Evolutionary conservation across 2,797 vertebrate species (phyloP).

Genomic region (Semaprochilodus insignis): DNA sequence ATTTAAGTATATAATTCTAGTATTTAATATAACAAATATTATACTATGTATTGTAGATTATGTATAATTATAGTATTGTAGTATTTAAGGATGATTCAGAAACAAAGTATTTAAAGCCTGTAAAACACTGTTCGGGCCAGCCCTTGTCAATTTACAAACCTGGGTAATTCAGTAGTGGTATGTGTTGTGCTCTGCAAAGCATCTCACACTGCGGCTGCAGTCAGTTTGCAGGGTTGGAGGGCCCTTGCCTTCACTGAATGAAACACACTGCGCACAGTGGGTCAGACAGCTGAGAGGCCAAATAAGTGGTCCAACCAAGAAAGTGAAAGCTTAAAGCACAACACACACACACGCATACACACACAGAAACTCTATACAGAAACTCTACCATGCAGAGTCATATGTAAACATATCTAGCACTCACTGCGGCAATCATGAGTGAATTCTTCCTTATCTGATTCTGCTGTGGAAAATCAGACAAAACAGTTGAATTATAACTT

Average conservation of each 20-base stretch:
- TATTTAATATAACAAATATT: no score
- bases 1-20: no score
- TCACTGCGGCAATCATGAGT: constrained; percentile 59
- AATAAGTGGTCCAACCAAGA: constrained; percentile 40
- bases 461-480: constrained; percentile 57
- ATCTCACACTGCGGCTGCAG: constrained; percentile 30
- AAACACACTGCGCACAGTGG: constrained; percentile 21
- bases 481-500: constrained; percentile 41
- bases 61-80: no score
- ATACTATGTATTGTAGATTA: no score
- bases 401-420: constrained; percentile 48
- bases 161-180: constrained; percentile 32
- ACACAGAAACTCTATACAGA: not conserved
- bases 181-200: constrained; percentile 45
- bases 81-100: no score
- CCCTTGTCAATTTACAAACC: constrained; percentile 21
- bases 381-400: constrained; percentile 48
- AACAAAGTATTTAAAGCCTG: no score
- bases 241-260: constrained; percentile 40
- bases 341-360: constrained; percentile 38
- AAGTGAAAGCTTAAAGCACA: constrained; percentile 51
- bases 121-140: no score
- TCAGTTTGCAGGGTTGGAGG: constrained; percentile 34
- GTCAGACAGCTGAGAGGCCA: constrained; percentile 35
- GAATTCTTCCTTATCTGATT: constrained; percentile 61